Evolutionary conservation across 1,140 invertebrate genomes (phyloP), one percentile per base, ranked within the genome.

Genomic region (Sitophilus oryzae): DNA sequence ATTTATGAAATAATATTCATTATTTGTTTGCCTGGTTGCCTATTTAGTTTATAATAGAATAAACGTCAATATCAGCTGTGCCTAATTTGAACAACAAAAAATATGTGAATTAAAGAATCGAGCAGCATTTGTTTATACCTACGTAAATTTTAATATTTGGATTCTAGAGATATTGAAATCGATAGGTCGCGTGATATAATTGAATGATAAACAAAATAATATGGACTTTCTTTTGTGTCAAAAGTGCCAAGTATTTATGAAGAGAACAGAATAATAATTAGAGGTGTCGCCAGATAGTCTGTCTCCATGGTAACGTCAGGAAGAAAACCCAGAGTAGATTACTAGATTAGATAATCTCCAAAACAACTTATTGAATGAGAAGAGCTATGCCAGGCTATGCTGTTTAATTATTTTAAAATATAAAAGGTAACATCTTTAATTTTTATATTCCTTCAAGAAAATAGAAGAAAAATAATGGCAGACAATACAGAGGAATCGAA

Each of bases 261-360:
- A n/a, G n/a, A n/a, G n/a, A n/a, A n/a, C n/a, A n/a, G n/a, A n/a
- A n/a, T n/a, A n/a, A n/a, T n/a, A n/a, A n/a, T 30, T 30, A 6
- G 25, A 30, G 25, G 25, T 49, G 50, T 52, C 50, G 50, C 50
- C 50, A 52, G 30, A 52, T 41, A 44, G 50, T 52, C 50, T 52
- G 50, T 52, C 40, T 36, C 50, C 42, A 52, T 52, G 50, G 50
- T 36, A 52, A 52, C 50, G 6, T 18, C 18, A 16, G 4, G 40
- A 20, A 42, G 19, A 10, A 25, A 11, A n/a, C n/a, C n/a, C n/a
- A 44, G 20, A 46, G 6, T 30, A 35, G 25, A 19, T n/a, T n/a
- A n/a, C n/a, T n/a, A n/a, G 11, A 19, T 18, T 8, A 35, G 22
- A 22, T 16, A 46, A 46, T 35, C 2, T 19, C 15, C n/a, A n/a